These are phyloP conservation scores for Halichondria panicea DNA, from an alignment of 37 sponge, comb jelly and placozoan genomes.

Conservation along the genomic window DNA sequence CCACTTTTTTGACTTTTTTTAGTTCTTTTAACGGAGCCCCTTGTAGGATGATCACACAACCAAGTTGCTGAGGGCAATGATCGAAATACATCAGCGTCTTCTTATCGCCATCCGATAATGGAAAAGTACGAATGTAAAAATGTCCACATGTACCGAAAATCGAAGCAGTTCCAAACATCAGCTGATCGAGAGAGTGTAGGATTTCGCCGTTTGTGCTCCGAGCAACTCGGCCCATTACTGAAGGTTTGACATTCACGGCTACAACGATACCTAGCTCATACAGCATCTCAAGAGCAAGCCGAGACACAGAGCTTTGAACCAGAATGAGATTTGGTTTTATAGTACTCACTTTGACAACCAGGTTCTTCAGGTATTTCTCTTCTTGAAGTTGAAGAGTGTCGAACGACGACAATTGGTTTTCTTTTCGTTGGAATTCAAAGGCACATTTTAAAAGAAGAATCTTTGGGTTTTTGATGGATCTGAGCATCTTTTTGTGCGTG, in stretches of 20 bases:
- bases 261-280: constrained; percentile 79
- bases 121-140: constrained; percentile 73
- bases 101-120: constrained; percentile 61
- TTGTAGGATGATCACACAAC: constrained; percentile 81
- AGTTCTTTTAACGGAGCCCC: constrained; percentile 67
- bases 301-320: constrained; percentile 86
- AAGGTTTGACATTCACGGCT: constrained; percentile 84
- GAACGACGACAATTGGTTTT: constrained; percentile 82
- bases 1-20: constrained; percentile 83
- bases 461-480: constrained; percentile 56
- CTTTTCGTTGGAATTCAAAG: constrained; percentile 83
- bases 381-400: constrained; percentile 90
- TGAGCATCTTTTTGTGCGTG: constrained; percentile 84
- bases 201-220: constrained; percentile 77
- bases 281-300: constrained; percentile 87
- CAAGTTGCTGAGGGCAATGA: constrained; percentile 68
- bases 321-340: constrained; percentile 85
- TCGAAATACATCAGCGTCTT: constrained; percentile 95
- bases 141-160: constrained; percentile 89
- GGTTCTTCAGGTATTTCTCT: constrained; percentile 81
- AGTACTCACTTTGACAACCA: constrained; percentile 67
- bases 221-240: constrained; percentile 84
- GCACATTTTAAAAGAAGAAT: constrained; percentile 85
- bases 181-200: constrained; percentile 77
- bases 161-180: constrained; percentile 64